phyloP scores from a whole-genome alignment of 2,888 invertebrate genomes.

The Aleiodes leptofemur region DNA sequence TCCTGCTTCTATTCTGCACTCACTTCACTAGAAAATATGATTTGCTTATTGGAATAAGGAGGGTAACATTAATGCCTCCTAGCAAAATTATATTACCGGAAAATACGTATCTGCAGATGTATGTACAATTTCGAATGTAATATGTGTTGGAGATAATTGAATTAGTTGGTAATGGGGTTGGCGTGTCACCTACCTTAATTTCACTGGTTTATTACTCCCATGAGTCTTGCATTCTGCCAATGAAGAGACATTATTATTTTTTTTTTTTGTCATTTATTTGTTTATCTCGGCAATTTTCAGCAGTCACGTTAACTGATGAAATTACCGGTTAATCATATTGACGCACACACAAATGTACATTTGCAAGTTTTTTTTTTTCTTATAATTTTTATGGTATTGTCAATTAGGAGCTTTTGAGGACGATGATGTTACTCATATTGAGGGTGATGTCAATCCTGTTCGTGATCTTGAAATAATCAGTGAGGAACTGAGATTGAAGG shows the following conservation, averaged over 20 bases:
- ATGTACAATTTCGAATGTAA: slow-evolving; percentile 22
- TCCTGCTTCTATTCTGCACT: neutral
- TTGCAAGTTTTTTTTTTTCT: neutral
- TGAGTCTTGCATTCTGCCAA: neutral
- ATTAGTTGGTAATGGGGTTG: slow-evolving; percentile 51
- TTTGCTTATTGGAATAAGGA: slow-evolving; percentile 39
- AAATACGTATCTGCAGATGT: slow-evolving; percentile 10
- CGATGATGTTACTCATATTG: slow-evolving; percentile 97
- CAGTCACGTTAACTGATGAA: slow-evolving; percentile 45
- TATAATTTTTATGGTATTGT: slow-evolving; percentile 18
- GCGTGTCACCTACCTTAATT: slow-evolving; percentile 54
- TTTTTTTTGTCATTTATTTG: slow-evolving; percentile 16
- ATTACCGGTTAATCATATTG: slow-evolving; percentile 14
- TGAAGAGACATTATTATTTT: slow-evolving; percentile 14
- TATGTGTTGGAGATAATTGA: slow-evolving; percentile 47
- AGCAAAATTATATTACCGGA: slow-evolving; percentile 31
- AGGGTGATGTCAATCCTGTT: slow-evolving; percentile 98
- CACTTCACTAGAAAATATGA: slow-evolving; percentile 24
- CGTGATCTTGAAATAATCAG: slow-evolving; percentile 97
- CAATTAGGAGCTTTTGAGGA: slow-evolving; percentile 94
- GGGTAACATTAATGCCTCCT: slow-evolving; percentile 32
- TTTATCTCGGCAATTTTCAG: slow-evolving; percentile 26
- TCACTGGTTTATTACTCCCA: slow-evolving; percentile 27
- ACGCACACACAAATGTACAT: neutral
- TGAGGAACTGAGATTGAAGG: slow-evolving; percentile 96